Base-by-base conservation (phyloP, 2,113 vertebrate genomes). In the Megaleporinus macrocephalus region DNA sequence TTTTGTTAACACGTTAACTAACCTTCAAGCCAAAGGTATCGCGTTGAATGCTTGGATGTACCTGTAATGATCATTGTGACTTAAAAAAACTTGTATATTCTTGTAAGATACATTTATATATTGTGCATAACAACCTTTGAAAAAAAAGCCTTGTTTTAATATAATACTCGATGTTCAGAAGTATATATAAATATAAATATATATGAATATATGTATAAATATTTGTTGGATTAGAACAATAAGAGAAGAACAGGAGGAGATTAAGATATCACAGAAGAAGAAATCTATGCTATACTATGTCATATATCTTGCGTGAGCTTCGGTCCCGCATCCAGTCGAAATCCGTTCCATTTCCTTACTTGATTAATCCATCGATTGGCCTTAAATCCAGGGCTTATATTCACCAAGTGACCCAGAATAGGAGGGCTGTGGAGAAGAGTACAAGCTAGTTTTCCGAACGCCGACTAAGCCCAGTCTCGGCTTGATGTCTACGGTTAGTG, bases 51-150 rank as follows among this genome's bases (percentile, higher is more conserved):
- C 91, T 92, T 93, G 92, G 91, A 94, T 92, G 90, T 93, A 91
- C 81, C 92, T 87, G 85, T 91, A 83, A 88, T 79, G 89, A 91
- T 93, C 86, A 85, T 89, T 87, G 89, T 87, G 90, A 91, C 88
- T 92, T 86, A 91, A 92, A 91, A 92, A 86, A 73, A 88, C 87
- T 73, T 94, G 91, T 94, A 92, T 93, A 94, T 93, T 94, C 90
- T 90, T 94, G 92, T 94, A 93, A 90, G 85, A 92, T 95, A 93
- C 91, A 90, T 93, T 93, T 93, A 92, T 93, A 94, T 90, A 91
- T 91, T 93, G 89, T 93, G 89, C 88, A 91, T 94, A 93, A 89
- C 82, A 84, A 89, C 85, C 84, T 92, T 89, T 74, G 69, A 81
- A 73, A n/a, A 86, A 88, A 78, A 87, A 87, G 84, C 88, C 86